Conservation (phyloP, 2,797 vertebrate species). For the Anabas testudineus region DNA sequence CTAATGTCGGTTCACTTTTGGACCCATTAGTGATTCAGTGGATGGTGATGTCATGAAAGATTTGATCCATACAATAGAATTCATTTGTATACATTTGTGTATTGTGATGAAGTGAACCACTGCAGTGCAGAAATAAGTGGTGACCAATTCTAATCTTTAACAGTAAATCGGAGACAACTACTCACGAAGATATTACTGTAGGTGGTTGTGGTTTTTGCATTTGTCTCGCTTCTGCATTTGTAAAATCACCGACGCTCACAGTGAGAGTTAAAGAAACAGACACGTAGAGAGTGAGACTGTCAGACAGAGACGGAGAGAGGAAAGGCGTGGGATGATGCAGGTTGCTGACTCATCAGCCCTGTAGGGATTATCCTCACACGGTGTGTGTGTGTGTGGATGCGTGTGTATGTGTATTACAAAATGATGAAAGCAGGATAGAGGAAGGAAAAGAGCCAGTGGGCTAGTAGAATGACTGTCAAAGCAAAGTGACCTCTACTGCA, state of each 20-base stretch:
- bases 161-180: background rate
- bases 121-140: background rate
- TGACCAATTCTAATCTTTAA: too few species aligned
- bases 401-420: conserved; percentile 22
- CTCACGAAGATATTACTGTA: background rate
- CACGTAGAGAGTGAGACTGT: conserved; percentile 22
- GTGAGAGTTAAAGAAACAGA: conserved; percentile 37
- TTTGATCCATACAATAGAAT: background rate
- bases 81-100: too few species aligned
- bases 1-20: background rate
- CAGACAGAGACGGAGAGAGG: conserved; percentile 51
- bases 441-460: conserved; percentile 20
- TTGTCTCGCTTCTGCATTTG: conserved; percentile 2
- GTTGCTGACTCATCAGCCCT: conserved; percentile 77
- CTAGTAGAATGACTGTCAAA: conserved; percentile 27
- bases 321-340: conserved; percentile 64
- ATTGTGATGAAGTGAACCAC: background rate
- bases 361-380: conserved; percentile 60
- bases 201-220: conserved; percentile 5
- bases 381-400: conserved; percentile 13
- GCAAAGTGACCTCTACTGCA: conserved; percentile 49
- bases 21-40: background rate
- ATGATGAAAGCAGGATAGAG: conserved; percentile 53
- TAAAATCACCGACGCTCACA: conserved; percentile 1
- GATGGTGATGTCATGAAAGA: background rate